Evolutionary conservation across 2,797 vertebrate species (phyloP).

Genomic region (Fringilla coelebs): DNA sequence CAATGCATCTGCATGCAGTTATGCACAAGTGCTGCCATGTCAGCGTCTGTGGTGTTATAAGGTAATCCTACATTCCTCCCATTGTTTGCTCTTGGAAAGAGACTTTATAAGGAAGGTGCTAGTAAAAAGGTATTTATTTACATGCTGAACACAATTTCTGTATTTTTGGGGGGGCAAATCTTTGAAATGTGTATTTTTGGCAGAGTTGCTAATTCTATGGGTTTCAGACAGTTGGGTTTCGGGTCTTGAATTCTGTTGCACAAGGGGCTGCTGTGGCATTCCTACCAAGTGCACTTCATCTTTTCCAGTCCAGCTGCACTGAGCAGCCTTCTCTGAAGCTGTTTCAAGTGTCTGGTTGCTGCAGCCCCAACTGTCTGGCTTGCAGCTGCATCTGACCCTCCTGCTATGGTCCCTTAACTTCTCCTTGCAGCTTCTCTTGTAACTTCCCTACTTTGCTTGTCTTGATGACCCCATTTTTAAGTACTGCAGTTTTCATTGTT

Average conservation of each 20-base stretch:
- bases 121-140: neutral
- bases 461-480: neutral
- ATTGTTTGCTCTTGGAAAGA: neutral
- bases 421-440: neutral
- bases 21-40: neutral
- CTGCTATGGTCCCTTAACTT: neutral
- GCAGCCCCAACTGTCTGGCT: constrained; percentile 12
- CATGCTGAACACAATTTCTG: neutral
- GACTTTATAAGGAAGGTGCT: neutral
- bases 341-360: constrained; percentile 9
- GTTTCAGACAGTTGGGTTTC: neutral
- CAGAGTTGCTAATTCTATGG: neutral
- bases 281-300: neutral
- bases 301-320: constrained; percentile 1
- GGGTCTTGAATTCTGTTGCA: neutral
- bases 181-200: neutral
- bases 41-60: neutral
- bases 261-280: neutral
- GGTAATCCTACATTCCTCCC: neutral
- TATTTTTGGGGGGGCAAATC: neutral
- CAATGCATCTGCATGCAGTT: neutral
- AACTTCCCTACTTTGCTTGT: neutral
- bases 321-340: neutral
- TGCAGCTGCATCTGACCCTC: constrained; percentile 16
- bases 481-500: neutral